A percentile compares a stretch with the other conserved stretches of the same genome.
Conservation (phyloP, 2,888 invertebrate genomes). For the Sipha maydis region DNA sequence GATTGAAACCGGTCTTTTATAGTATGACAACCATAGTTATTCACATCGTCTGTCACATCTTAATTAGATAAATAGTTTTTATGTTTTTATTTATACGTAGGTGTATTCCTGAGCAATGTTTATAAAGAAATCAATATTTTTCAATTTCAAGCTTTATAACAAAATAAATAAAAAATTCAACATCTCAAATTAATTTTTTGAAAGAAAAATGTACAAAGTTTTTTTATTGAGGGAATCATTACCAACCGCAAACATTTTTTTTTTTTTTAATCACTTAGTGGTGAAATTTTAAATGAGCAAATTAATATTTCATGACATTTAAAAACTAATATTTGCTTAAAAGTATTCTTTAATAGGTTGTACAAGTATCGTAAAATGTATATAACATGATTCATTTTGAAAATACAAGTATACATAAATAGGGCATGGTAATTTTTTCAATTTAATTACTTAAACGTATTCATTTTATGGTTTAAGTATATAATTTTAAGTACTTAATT, state of each 20-base stretch:
- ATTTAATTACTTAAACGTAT: no score
- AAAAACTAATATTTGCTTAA: not conserved
- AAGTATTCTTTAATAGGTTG: constrained; percentile 21
- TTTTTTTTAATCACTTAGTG: not conserved
- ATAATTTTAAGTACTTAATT: no score
- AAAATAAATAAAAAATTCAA: not conserved
- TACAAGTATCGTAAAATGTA: constrained; percentile 6
- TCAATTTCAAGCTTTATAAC: not conserved
- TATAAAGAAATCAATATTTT: not conserved
- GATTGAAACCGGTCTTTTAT: no score
- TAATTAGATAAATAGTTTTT: no score
- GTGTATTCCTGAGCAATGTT: not conserved
- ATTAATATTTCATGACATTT: not conserved
- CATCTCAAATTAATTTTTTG: not conserved
- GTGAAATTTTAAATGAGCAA: not conserved
- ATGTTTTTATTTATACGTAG: no score
- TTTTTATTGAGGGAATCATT: not conserved
- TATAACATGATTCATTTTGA: not conserved
- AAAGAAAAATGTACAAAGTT: not conserved
- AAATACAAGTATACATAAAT: not conserved
- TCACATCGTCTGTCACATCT: no score
- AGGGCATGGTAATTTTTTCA: not conserved
- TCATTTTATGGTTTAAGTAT: no score
- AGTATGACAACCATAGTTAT: no score
- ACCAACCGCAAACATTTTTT: not conserved